Evolutionary conservation across 2,888 invertebrate species (phyloP).

Genomic region (Mimas tiliae): DNA sequence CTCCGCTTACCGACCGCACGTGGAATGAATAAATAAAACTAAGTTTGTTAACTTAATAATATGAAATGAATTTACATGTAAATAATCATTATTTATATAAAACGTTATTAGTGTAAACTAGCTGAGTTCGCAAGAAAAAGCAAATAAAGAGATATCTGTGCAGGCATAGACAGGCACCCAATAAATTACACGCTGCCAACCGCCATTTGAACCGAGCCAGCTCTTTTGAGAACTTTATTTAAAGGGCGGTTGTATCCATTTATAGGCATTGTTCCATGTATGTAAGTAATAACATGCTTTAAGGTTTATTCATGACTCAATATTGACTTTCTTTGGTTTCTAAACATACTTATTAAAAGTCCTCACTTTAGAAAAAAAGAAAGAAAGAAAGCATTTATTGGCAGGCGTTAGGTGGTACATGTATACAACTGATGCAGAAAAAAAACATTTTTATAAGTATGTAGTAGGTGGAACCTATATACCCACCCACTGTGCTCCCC

Average conservation of each 20-base stretch:
- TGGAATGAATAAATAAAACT: slow-evolving; percentile 16
- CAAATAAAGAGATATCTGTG: slow-evolving; percentile 9
- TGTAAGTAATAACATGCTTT: neutral
- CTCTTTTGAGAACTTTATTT: neutral
- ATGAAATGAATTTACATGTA: too few relatives aligned
- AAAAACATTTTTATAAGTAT: too few relatives aligned
- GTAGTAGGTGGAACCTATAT: too few relatives aligned
- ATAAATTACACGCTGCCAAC: slow-evolving; percentile 21
- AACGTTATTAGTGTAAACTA: neutral
- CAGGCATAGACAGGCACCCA: neutral
- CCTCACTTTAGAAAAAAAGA: too few relatives aligned
- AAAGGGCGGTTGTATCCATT: neutral
- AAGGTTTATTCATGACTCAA: neutral
- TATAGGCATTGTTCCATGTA: neutral
- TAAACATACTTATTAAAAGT: too few relatives aligned
- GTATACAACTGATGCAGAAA: too few relatives aligned
- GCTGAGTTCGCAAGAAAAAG: neutral
- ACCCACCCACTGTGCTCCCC: too few relatives aligned
- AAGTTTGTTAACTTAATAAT: too few relatives aligned
- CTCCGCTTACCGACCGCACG: slow-evolving; percentile 8
- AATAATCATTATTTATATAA: too few relatives aligned
- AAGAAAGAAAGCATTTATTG: too few relatives aligned
- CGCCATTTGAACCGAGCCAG: slow-evolving; percentile 3
- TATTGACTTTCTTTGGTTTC: too few relatives aligned
- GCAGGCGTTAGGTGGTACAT: too few relatives aligned